Conservation (phyloP, 2,888 invertebrate genomes). For the Ornithoptera priamus region DNA sequence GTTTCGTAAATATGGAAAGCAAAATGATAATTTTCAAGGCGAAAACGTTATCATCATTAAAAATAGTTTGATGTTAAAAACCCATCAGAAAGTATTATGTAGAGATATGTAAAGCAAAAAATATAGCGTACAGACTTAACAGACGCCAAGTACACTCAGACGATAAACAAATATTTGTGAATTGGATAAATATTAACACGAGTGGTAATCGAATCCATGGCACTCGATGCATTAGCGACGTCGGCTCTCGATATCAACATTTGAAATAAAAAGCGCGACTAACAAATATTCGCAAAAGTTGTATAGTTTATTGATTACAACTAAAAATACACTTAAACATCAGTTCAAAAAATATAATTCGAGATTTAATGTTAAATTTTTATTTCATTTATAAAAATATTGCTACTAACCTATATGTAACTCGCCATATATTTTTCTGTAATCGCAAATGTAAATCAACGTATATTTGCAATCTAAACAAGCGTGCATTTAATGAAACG, state of each 20-base stretch:
- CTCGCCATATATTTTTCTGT: not conserved
- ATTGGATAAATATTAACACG: not conserved
- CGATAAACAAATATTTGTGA: not conserved
- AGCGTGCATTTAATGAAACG: not conserved
- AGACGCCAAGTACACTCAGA: not conserved
- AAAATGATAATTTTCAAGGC: too few relatives aligned
- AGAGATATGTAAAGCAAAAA: not conserved
- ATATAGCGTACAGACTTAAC: not conserved
- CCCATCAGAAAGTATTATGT: too few relatives aligned
- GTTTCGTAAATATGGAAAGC: too few relatives aligned
- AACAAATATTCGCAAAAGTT: too few relatives aligned
- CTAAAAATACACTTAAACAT: too few relatives aligned
- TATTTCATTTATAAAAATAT: too few relatives aligned
- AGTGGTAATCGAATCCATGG: conserved; percentile 1
- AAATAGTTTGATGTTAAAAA: too few relatives aligned
- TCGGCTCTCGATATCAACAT: not conserved
- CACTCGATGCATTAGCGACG: conserved; percentile 2
- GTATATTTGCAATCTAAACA: conserved; percentile 1
- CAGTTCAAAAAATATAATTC: too few relatives aligned
- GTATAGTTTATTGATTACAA: too few relatives aligned
- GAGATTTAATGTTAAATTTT: too few relatives aligned
- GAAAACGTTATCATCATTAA: too few relatives aligned
- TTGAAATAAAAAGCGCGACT: not conserved
- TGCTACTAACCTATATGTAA: not conserved
- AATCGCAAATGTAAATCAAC: not conserved